Evolutionary conservation across 2,113 vertebrate genomes (phyloP), one percentile per base, ranked within the genome.

Genomic region (Phrynosoma platyrhinos): DNA sequence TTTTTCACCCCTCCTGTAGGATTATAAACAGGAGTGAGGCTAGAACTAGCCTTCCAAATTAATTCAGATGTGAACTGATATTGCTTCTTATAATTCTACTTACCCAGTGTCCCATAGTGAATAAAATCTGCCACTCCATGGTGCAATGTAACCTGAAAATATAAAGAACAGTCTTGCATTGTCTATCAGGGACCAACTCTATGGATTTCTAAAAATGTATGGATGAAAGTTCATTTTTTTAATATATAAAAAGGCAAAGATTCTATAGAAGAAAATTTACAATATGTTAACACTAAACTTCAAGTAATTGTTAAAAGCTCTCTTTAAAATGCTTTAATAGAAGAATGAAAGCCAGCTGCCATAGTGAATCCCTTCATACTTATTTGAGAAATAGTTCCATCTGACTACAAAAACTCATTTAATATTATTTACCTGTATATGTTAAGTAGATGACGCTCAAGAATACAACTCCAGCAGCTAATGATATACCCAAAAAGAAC

Each of bases 91-190:
- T 83, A 83, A 87, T 30, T n/a, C 79, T 91, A 95, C 98, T 98
- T 97, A 99, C 98, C 99, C 98, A 25, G 99, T 99, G 95, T 99
- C 99, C 99, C 99, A 99, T 62, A 99, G 90, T 23, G 99, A 99
- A 91, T 99, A 99, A 97, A 99, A 99, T 75, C 99, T 98, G 79
- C 99, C 98, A 95, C 99, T 99, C 99, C 99, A 99, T 2, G 99
- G 99, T 92, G 98, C 99, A 80, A 99, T 99, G 96, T 99, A 98
- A 91, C 99, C 99, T 99, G 92, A 84, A 95, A 94, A 94, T 89
- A 64, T 84, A 14, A 91, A 85, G 42, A 1, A 68, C 1, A 86
- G 2, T 21, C 52, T 21, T 40, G 25, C 62, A 58, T 62, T 30
- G 71, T 25, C 21, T 74, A 2, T 58, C 12, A 36, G 36, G 55